Conservation (phyloP, 2,113 vertebrate genomes). For the Malaclemys terrapin region DNA sequence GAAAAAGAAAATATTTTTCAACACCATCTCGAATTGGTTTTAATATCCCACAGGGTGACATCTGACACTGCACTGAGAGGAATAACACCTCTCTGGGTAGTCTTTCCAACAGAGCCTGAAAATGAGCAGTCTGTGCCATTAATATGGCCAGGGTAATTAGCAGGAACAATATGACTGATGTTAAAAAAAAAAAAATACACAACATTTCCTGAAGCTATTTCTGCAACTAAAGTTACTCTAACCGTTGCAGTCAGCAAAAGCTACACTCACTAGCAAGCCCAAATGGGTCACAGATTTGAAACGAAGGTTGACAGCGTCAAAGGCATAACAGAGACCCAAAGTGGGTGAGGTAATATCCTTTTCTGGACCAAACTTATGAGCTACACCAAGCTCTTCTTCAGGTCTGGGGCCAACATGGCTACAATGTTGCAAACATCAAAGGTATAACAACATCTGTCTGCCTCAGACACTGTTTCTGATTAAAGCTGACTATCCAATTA, state of each 20-base stretch:
- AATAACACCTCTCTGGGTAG: slow-evolving; percentile 69
- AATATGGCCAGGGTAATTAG: slow-evolving; percentile 60
- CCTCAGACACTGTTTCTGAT: background rate
- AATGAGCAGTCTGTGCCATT: slow-evolving; percentile 62
- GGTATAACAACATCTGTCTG: background rate
- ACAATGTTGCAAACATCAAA: background rate
- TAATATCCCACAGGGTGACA: slow-evolving; percentile 73
- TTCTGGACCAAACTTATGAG: background rate
- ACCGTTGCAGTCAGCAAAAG: background rate
- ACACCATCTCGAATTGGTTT: slow-evolving; percentile 66
- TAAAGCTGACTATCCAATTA: background rate
- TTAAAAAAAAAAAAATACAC: slow-evolving; percentile 26
- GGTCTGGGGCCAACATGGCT: background rate
- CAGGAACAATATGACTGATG: slow-evolving; percentile 22
- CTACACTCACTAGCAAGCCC: background rate
- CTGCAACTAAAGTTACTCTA: background rate
- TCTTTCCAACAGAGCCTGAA: slow-evolving; percentile 64
- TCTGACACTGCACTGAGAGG: slow-evolving; percentile 51
- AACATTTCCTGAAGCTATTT: slow-evolving; percentile 65
- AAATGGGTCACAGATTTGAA: slow-evolving; percentile 12
- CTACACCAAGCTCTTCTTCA: background rate
- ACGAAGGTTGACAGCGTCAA: background rate
- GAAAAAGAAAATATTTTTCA: slow-evolving; percentile 75
- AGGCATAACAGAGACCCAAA: background rate
- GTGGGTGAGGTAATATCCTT: background rate